Base-by-base conservation (phyloP, 2,113 vertebrate species). In the Falcunculus frontatus region DNA sequence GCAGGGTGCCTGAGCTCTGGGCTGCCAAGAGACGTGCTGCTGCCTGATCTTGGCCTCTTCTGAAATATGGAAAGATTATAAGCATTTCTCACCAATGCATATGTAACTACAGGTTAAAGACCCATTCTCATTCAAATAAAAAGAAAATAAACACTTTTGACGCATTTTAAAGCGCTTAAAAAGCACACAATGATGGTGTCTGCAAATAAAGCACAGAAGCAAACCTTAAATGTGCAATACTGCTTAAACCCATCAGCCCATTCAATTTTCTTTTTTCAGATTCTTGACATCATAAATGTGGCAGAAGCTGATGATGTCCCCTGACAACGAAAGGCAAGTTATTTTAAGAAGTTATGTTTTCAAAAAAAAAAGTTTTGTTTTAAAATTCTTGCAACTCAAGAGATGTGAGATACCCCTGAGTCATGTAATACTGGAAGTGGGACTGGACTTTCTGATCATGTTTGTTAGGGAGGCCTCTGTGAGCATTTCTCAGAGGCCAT, bases 341-440 rank as follows among this genome's bases (percentile, higher is more conserved):
- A 39, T 65, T 95, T 74, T 10, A 69, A 23, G 53, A 50, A 32
- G 13, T 50, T n/a, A 25, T 9, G 11, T 46, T 62, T 56, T 42
- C 4, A 37, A 67, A 30, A 56, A 53, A 53, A 35, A 37, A 37
- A 35, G 27, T 23, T 60, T 52, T 41, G 16, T 41, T 82, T 78
- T 37, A 62, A 62, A 91, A 41, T 62, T 57, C 37, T 72, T 32
- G 42, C 10, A 21, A 13, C 21, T 67, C 1, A 3, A 42, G n/a
- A 35, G 12, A 52, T 0, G 0, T 35, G 50, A 63, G 65, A 32
- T 64, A 39, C 3, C 5, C 21, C 8, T 0, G 0, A 67, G 29
- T 67, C n/a, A 67, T 70, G 41, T 20, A 32, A 46, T 53, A 27
- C n/a, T 13, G 26, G 10, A 19, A 21, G 32, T 23, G 29, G 52